phyloP scores from a whole-genome alignment of 2,113 vertebrate species.

The Leiothrix lutea region DNA sequence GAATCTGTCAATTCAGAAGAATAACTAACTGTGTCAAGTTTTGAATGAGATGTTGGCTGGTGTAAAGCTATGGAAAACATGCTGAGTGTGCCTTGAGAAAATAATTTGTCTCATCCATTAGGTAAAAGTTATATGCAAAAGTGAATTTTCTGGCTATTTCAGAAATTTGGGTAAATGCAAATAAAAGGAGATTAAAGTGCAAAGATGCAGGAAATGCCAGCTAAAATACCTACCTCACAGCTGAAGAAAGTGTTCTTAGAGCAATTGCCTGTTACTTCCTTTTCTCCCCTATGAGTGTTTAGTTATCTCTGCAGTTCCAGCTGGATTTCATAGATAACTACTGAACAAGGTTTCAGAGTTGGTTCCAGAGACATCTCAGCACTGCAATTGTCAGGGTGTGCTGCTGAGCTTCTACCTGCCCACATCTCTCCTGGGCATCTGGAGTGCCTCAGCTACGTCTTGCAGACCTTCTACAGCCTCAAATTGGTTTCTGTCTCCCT shows the following conservation, averaged over 20 bases:
- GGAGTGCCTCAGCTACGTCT: not conserved
- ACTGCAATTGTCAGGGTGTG: not conserved
- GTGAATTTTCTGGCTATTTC: not conserved
- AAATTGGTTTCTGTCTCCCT: not conserved
- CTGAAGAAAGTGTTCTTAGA: accelerated
- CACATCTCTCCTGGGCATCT: not conserved
- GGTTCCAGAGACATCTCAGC: not conserved
- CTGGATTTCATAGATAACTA: not conserved
- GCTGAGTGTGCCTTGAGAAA: not conserved
- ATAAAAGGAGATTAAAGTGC: not conserved
- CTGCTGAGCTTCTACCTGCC: not conserved
- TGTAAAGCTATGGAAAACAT: not conserved
- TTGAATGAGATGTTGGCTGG: not conserved
- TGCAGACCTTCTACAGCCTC: not conserved
- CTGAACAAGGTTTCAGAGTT: not conserved
- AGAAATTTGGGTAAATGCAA: not conserved
- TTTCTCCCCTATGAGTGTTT: not conserved
- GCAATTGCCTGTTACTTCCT: not conserved
- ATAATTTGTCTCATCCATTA: not conserved
- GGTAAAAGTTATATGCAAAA: not conserved
- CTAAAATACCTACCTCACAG: not conserved
- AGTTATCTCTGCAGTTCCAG: not conserved
- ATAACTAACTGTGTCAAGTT: not conserved
- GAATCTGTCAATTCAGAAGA: not conserved
- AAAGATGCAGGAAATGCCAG: not conserved